Conservation (phyloP, 2,888 invertebrate species). For the Bombylius major region DNA sequence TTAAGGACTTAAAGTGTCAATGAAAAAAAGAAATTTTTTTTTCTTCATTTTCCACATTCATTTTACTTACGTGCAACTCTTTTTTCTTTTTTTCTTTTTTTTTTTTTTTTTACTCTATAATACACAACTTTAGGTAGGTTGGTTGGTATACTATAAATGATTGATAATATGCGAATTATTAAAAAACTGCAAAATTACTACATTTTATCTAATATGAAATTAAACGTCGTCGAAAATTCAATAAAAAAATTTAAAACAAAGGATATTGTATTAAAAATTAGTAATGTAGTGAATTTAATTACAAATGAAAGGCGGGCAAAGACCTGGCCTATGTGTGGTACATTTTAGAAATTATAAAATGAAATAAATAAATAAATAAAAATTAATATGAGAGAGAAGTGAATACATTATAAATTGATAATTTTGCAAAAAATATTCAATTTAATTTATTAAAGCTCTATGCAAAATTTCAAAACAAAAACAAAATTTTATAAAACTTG, state of each 20-base stretch:
- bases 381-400: not conserved
- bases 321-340: not conserved
- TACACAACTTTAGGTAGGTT: not conserved
- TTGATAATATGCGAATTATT: not conserved
- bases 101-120: not conserved
- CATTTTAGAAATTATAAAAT: not conserved
- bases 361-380: not conserved
- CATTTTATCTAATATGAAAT: not conserved
- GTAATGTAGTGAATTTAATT: constrained; percentile 8
- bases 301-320: not conserved
- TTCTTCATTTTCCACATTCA: not conserved
- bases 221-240: not conserved
- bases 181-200: not conserved
- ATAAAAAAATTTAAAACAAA: not conserved
- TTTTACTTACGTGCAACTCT: not conserved
- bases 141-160: not conserved
- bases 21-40: not conserved
- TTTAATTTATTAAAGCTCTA: not conserved
- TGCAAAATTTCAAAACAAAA: not conserved
- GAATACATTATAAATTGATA: not conserved
- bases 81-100: not conserved
- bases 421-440: not conserved
- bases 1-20: not conserved
- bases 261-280: constrained; percentile 1
- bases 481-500: not conserved